Conservation (phyloP, 2,113 vertebrate species). For the Trematomus loennbergii region DNA sequence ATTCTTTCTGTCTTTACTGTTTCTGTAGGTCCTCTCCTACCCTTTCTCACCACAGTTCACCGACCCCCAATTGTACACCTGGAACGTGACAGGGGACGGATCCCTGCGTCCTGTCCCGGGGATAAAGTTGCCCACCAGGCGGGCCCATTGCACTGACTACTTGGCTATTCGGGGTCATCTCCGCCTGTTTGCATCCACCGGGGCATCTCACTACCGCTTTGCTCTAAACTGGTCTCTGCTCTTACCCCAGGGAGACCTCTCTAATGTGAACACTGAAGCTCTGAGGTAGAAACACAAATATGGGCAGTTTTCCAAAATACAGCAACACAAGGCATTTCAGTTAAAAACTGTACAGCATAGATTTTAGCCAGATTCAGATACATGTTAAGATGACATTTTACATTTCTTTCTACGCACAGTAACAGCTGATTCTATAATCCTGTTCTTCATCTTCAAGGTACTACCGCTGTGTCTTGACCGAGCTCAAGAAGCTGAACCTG, state of each 20-base stretch:
- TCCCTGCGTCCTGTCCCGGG: constrained; percentile 86
- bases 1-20: constrained; percentile 21
- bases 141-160: constrained; percentile 92
- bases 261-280: constrained; percentile 84
- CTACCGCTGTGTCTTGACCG: constrained; percentile 90
- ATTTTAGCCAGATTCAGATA: not conserved
- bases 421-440: not conserved
- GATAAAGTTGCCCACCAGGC: constrained; percentile 86
- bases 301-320: not conserved
- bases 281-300: constrained; percentile 75
- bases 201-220: constrained; percentile 91
- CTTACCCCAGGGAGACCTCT: constrained; percentile 87
- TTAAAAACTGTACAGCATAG: not conserved
- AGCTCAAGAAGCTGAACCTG: constrained; percentile 85
- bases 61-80: constrained; percentile 91
- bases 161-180: constrained; percentile 89
- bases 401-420: not conserved
- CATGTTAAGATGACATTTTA: not conserved
- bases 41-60: constrained; percentile 94
- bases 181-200: constrained; percentile 85
- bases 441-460: constrained; percentile 78
- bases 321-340: not conserved
- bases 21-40: constrained; percentile 85
- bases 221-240: constrained; percentile 94
- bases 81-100: constrained; percentile 92